Evolutionary conservation across 2,888 invertebrate genomes (phyloP).

Genomic region (Himalopsyche anomala): DNA sequence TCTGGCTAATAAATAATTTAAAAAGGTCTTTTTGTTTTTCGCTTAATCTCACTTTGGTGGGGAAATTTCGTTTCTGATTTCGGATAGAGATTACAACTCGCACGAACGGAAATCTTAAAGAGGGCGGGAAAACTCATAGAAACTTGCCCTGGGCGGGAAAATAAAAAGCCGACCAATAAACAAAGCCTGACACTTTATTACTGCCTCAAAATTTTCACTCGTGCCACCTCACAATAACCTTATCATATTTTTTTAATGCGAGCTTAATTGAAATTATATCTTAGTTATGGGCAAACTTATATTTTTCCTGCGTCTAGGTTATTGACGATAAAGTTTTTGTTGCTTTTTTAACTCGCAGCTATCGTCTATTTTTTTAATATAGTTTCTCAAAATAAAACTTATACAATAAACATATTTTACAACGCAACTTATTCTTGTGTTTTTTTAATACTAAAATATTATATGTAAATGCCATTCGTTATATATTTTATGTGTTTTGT

Average conservation of each 20-base stretch:
- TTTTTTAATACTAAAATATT: no score
- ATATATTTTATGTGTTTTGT: no score
- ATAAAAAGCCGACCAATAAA: slow-evolving; percentile 42
- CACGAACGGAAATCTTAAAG: slow-evolving; percentile 43
- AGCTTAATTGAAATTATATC: slow-evolving; percentile 40
- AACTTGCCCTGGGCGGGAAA: slow-evolving; percentile 19
- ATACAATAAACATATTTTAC: background rate
- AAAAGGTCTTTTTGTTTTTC: slow-evolving; percentile 40
- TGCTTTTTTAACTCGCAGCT: background rate
- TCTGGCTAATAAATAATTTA: slow-evolving; percentile 35
- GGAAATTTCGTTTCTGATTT: slow-evolving; percentile 37
- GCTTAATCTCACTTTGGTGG: slow-evolving; percentile 34
- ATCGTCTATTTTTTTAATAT: background rate
- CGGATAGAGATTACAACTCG: slow-evolving; percentile 23
- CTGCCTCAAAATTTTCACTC: slow-evolving; percentile 36
- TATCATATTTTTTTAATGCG: slow-evolving; percentile 38
- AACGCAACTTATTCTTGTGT: no score
- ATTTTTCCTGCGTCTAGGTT: background rate
- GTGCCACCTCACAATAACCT: slow-evolving; percentile 35
- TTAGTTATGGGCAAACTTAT: background rate
- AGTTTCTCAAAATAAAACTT: background rate
- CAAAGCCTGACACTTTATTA: slow-evolving; percentile 31
- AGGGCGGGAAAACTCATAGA: slow-evolving; percentile 20
- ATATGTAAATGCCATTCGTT: no score
- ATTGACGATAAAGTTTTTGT: slow-evolving; percentile 7